A percentile compares a stretch with the other conserved stretches of the same genome.
Evolutionary conservation across 2,113 vertebrate species (phyloP).

Genomic region (Takifugu bimaculatus): DNA sequence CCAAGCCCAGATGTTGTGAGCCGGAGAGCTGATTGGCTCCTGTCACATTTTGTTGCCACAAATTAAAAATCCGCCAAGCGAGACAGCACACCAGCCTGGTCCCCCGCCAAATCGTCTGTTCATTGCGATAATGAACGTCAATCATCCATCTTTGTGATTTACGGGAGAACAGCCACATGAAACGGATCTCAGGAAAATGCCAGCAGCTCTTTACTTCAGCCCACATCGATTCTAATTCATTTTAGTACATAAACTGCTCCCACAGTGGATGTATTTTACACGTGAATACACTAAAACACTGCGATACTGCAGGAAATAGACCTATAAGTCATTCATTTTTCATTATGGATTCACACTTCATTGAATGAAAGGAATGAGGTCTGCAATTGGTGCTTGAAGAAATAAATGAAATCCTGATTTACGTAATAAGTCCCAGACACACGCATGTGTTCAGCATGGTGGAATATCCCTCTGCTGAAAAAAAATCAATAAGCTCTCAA

Average conservation of each 20-base stretch:
- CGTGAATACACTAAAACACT: background rate
- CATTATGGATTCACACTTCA: conserved; percentile 12
- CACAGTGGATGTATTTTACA: conserved; percentile 2
- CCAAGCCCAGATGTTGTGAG: too few species aligned
- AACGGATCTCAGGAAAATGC: conserved; percentile 5
- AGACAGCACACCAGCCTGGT: conserved; percentile 30
- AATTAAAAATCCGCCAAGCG: conserved; percentile 58
- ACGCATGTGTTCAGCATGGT: conserved; percentile 22
- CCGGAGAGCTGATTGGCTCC: conserved; percentile 20
- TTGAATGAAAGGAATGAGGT: conserved; percentile 9
- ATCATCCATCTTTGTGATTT: conserved; percentile 55
- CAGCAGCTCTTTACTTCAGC: background rate
- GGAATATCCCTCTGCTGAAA: conserved; percentile 23
- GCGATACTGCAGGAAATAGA: conserved; percentile 4
- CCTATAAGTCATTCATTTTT: conserved; percentile 14
- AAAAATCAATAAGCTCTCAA: conserved; percentile 51
- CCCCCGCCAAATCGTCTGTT: conserved; percentile 64
- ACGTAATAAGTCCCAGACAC: conserved; percentile 22
- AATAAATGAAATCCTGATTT: conserved; percentile 31
- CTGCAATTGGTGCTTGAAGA: background rate
- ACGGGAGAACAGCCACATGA: conserved; percentile 11
- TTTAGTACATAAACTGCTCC: background rate
- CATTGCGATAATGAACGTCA: conserved; percentile 54
- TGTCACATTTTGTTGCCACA: conserved; percentile 43
- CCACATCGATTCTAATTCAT: background rate